phyloP scores from a whole-genome alignment of 1,140 invertebrate genomes.

The Sogatella furcifera region DNA sequence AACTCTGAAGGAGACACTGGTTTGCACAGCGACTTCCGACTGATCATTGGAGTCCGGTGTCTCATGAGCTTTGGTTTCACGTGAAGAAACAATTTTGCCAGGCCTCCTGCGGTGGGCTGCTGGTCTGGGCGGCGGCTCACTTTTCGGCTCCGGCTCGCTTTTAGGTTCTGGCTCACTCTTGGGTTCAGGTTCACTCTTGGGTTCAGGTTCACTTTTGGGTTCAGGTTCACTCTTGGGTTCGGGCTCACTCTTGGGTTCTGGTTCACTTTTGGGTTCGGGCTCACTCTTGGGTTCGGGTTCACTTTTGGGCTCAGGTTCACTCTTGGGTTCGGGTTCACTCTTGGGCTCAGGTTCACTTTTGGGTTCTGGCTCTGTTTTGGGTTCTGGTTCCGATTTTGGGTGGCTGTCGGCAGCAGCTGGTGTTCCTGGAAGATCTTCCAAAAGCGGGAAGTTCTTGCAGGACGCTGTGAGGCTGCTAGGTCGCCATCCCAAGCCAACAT shows the following conservation, averaged over 20 bases:
- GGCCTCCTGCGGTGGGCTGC: constrained; percentile 7
- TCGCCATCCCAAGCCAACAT: constrained; percentile 77
- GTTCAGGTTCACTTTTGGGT: constrained; percentile 35
- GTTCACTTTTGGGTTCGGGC: constrained; percentile 32
- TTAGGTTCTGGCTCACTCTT: constrained; percentile 36
- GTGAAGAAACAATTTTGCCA: constrained; percentile 15
- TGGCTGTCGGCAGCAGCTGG: constrained; percentile 29
- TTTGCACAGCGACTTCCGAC: constrained; percentile 50
- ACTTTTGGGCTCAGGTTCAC: constrained; percentile 33
- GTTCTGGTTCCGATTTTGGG: constrained; percentile 33
- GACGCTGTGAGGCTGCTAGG: constrained; percentile 55
- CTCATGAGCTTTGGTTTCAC: constrained; percentile 14
- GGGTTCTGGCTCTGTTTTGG: constrained; percentile 33
- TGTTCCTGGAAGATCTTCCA: constrained; percentile 28
- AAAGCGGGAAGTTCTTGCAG: constrained; percentile 65
- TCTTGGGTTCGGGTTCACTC: constrained; percentile 36
- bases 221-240: constrained; percentile 28
- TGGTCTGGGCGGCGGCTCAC: constrained; percentile 27
- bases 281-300: constrained; percentile 34
- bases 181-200: constrained; percentile 35
- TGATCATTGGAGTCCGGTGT: constrained; percentile 13
- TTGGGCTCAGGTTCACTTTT: constrained; percentile 31
- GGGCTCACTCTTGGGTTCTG: constrained; percentile 28
- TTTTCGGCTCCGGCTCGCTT: constrained; percentile 29
- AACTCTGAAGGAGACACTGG: constrained; percentile 59